phyloP scores from a whole-genome alignment of 2,888 invertebrate species.

The Oegoconia quadripuncta region DNA sequence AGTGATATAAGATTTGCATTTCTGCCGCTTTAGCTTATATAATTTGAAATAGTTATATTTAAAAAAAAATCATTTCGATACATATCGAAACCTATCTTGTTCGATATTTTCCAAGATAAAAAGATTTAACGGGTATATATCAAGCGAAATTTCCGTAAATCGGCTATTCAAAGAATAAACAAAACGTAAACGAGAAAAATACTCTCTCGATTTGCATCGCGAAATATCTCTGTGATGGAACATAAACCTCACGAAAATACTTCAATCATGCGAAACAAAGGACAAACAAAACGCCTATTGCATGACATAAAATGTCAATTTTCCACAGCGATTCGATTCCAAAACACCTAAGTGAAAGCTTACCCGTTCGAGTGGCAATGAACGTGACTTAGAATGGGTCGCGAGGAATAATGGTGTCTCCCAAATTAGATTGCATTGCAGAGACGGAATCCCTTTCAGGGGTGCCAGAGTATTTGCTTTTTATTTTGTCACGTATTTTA shows the following conservation, averaged over 20 bases:
- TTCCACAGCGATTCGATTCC: conserved; percentile 33
- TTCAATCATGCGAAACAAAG: conserved; percentile 24
- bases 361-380: conserved; percentile 36
- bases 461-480: conserved; percentile 37
- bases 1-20: no score
- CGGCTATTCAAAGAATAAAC: no score
- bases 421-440: conserved; percentile 48
- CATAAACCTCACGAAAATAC: conserved; percentile 7
- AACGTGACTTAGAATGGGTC: conserved; percentile 44
- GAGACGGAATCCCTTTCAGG: conserved; percentile 33
- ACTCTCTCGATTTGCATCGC: neutral
- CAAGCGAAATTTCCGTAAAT: no score
- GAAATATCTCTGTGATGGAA: neutral
- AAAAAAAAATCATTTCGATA: no score
- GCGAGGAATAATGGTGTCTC: conserved; percentile 43
- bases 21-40: no score
- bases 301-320: conserved; percentile 30
- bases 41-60: no score
- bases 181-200: neutral
- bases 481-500: conserved; percentile 37
- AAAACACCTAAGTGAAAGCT: conserved; percentile 37
- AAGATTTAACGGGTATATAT: no score
- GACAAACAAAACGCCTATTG: conserved; percentile 28
- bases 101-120: no score
- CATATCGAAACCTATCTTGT: no score